These are phyloP conservation scores for Phycodurus eques DNA, from an alignment of 2,113 vertebrate species.

Conservation along the genomic window DNA sequence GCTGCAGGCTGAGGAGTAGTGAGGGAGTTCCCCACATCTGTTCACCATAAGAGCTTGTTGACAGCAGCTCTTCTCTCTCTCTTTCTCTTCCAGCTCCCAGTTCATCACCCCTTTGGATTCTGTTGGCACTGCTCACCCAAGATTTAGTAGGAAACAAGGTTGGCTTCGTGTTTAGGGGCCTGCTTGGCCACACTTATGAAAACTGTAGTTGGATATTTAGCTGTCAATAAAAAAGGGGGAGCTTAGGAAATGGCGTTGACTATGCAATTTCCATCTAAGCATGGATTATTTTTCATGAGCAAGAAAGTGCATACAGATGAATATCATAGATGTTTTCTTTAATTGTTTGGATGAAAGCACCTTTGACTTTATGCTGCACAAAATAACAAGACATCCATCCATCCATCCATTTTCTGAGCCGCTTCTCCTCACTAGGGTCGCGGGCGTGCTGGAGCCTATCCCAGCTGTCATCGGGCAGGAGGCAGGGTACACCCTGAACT, in stretches of 20 bases:
- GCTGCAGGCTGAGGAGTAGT: slow-evolving; percentile 64
- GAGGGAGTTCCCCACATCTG: slow-evolving; percentile 80
- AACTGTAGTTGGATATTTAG: slow-evolving; percentile 27
- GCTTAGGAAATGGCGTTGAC: not conserved
- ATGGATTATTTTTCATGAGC: slow-evolving; percentile 30
- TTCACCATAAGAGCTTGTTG: slow-evolving; percentile 79
- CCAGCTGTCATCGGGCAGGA: too few relatives aligned
- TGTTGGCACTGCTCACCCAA: slow-evolving; percentile 48
- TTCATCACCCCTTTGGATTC: slow-evolving; percentile 54
- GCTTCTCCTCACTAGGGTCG: too few relatives aligned
- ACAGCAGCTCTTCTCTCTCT: slow-evolving; percentile 63
- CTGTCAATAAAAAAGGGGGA: not conserved
- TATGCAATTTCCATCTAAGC: slow-evolving; percentile 30
- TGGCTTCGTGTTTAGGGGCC: slow-evolving; percentile 25
- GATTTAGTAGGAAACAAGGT: slow-evolving; percentile 54
- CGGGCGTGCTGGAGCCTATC: too few relatives aligned
- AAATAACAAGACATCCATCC: too few relatives aligned
- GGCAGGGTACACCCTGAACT: too few relatives aligned
- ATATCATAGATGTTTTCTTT: not conserved
- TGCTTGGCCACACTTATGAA: slow-evolving; percentile 33
- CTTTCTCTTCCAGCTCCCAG: slow-evolving; percentile 31
- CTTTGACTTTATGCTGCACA: too few relatives aligned
- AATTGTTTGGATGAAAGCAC: too few relatives aligned
- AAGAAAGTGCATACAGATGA: not conserved
- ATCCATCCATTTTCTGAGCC: too few relatives aligned